Conservation (phyloP, 1,140 invertebrate species). For the Hydropsyche tenuis region DNA sequence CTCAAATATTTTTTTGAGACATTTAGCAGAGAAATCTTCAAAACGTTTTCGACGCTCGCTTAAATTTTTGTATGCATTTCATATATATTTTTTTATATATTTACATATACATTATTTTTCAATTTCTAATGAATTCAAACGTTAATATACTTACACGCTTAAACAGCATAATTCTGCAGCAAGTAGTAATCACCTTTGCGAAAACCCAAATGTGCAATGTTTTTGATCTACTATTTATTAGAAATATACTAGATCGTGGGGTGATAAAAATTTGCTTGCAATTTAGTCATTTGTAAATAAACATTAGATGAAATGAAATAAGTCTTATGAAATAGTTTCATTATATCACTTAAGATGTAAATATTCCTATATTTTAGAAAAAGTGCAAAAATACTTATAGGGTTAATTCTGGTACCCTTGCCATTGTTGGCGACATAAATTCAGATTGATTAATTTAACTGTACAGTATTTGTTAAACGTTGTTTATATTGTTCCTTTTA, state of each 20-base stretch:
- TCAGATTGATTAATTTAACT: conserved; percentile 17
- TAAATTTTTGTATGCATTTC: conserved; percentile 13
- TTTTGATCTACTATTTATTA: too few relatives aligned
- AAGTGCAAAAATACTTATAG: conserved; percentile 28
- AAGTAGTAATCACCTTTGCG: too few relatives aligned
- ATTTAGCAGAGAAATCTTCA: neutral
- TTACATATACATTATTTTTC: neutral
- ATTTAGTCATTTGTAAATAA: conserved; percentile 30
- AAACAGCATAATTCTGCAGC: too few relatives aligned
- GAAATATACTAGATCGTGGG: too few relatives aligned
- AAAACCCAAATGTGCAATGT: too few relatives aligned
- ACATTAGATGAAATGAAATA: conserved; percentile 35
- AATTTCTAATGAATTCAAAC: too few relatives aligned
- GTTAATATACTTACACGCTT: too few relatives aligned
- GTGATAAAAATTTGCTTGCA: neutral
- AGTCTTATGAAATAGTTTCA: conserved; percentile 45
- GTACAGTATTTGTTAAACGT: conserved; percentile 48
- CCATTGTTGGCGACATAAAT: neutral
- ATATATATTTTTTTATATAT: neutral
- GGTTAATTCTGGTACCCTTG: conserved; percentile 28
- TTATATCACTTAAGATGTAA: conserved; percentile 39
- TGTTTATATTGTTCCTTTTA: conserved; percentile 46
- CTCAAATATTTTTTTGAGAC: too few relatives aligned
- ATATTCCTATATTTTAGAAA: conserved; percentile 36
- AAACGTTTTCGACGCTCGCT: too few relatives aligned